Evolutionary conservation across 2,113 vertebrate species (phyloP).

Genomic region (Chamaetylas fuelleborni): DNA sequence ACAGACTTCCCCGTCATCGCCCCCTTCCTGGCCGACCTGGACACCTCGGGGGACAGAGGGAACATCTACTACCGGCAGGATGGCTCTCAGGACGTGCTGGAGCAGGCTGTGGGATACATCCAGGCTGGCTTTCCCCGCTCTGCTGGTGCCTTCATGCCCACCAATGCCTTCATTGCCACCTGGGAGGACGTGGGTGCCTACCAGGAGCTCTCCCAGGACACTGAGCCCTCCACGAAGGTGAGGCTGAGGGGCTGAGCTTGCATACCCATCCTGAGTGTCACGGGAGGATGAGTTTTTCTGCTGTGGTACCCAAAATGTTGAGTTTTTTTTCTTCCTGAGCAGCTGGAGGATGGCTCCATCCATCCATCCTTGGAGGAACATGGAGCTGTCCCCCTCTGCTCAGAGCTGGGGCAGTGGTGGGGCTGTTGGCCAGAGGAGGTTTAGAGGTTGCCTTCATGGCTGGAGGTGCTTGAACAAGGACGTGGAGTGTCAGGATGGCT

Average conservation of each 20-base stretch:
- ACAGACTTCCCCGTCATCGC: slow-evolving; percentile 93
- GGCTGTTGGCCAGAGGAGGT: background rate
- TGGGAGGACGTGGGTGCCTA: slow-evolving; percentile 91
- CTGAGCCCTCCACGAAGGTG: slow-evolving; percentile 78
- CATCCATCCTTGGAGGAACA: background rate
- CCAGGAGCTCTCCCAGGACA: slow-evolving; percentile 73
- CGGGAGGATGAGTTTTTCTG: background rate
- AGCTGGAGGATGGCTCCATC: background rate
- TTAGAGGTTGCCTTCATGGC: background rate
- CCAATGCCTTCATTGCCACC: slow-evolving; percentile 82
- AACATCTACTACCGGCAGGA: slow-evolving; percentile 88
- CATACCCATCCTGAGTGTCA: fast-evolving
- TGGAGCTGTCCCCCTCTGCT: background rate
- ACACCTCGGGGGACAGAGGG: slow-evolving; percentile 86
- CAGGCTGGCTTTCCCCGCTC: slow-evolving; percentile 80
- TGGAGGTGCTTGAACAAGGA: background rate
- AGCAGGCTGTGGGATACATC: slow-evolving; percentile 75
- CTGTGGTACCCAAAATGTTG: fast-evolving
- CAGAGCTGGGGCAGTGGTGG: background rate
- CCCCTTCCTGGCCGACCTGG: slow-evolving; percentile 92
- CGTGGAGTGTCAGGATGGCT: background rate
- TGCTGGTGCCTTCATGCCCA: slow-evolving; percentile 75
- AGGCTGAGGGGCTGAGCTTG: background rate
- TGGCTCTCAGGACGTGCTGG: slow-evolving; percentile 72
- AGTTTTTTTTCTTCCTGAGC: background rate